Evolutionary conservation across 2,797 vertebrate genomes (phyloP).

Genomic region (Pyrocephalus nanus): DNA sequence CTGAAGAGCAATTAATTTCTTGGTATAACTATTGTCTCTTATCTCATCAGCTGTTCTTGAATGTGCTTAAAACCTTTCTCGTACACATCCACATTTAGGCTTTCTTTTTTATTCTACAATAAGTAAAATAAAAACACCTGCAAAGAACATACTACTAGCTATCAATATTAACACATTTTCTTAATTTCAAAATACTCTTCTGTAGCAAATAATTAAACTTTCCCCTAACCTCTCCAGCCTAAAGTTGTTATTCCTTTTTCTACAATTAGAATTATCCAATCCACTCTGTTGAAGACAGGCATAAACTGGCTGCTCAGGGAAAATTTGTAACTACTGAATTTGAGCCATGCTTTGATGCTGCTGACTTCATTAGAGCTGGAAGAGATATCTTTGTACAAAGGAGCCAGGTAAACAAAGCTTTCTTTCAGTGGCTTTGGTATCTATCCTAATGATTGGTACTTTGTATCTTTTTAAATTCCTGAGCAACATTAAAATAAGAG

Average conservation of each 20-base stretch:
- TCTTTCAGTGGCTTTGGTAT: background rate
- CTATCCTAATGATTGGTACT: background rate
- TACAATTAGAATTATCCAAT: conserved; percentile 89
- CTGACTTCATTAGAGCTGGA: conserved; percentile 97
- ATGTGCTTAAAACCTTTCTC: background rate
- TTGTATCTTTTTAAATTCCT: background rate
- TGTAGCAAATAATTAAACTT: background rate
- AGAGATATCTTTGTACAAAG: conserved; percentile 97
- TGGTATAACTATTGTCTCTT: background rate
- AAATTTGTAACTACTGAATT: conserved; percentile 98
- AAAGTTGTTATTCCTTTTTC: background rate
- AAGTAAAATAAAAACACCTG: background rate
- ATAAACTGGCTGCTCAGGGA: conserved; percentile 92
- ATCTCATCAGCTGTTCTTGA: background rate
- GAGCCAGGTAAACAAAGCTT: conserved; percentile 86
- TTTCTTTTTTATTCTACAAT: background rate
- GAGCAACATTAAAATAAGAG: background rate
- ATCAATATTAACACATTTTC: background rate
- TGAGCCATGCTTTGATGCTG: conserved; percentile 98
- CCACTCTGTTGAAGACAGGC: conserved; percentile 92
- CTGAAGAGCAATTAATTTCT: background rate
- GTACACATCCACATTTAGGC: background rate
- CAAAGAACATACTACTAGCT: background rate
- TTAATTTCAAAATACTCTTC: background rate
- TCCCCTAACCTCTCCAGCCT: background rate